phyloP scores from a whole-genome alignment of 2,797 vertebrate species.

The Cottoperca gobio region DNA sequence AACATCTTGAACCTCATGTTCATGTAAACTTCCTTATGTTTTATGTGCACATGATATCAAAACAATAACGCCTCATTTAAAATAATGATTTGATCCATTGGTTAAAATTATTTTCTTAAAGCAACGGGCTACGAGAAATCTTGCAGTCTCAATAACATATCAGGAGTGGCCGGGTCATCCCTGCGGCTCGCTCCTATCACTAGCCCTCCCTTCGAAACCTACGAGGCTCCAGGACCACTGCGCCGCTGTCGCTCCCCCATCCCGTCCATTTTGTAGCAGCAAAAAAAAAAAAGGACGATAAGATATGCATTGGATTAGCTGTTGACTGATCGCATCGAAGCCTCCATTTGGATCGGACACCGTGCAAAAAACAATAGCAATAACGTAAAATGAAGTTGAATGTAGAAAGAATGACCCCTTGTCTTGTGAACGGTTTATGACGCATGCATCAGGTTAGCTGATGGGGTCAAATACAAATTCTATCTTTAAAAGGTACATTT shows the following conservation, averaged over 20 bases:
- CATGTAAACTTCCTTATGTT: conserved; percentile 20
- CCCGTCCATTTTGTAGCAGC: conserved; percentile 92
- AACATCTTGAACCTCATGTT: conserved; percentile 55
- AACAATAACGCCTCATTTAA: conserved; percentile 32
- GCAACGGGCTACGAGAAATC: conserved; percentile 93
- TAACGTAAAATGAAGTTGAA: conserved; percentile 74
- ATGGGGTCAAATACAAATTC: conserved; percentile 49
- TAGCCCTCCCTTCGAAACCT: conserved; percentile 88
- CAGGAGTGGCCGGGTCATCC: conserved; percentile 89
- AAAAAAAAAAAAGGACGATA: conserved; percentile 22
- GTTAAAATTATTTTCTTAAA: conserved; percentile 44
- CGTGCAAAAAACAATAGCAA: conserved; percentile 75
- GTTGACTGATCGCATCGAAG: conserved; percentile 28
- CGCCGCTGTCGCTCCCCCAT: conserved; percentile 90
- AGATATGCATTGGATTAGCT: conserved; percentile 42
- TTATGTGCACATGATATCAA: conserved; percentile 29
- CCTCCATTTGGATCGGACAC: conserved; percentile 44
- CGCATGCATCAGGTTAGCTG: conserved; percentile 70
- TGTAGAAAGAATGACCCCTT: conserved; percentile 59
- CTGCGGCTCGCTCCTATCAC: conserved; percentile 90
- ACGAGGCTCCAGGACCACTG: conserved; percentile 88
- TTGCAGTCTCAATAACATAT: conserved; percentile 94
- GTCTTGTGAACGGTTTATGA: conserved; percentile 69
- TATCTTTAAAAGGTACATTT: conserved; percentile 58
- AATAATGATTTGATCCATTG: neutral